Conservation (phyloP, 2,113 vertebrate species). For the Notechis scutatus region DNA sequence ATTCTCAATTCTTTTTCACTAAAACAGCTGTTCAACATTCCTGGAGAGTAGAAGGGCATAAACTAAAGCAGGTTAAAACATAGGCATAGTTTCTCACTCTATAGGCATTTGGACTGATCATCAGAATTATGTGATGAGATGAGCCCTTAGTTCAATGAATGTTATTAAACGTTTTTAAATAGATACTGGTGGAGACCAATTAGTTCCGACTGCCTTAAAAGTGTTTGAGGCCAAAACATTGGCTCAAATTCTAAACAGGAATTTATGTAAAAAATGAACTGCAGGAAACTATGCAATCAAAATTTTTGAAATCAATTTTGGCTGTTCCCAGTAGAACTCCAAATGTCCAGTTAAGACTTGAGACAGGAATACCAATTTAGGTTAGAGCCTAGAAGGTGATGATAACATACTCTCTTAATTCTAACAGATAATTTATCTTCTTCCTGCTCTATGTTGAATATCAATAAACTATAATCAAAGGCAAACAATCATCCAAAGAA, state of each 20-base stretch:
- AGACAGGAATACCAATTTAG: neutral
- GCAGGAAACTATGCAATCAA: neutral
- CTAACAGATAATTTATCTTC: neutral
- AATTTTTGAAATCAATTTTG: neutral
- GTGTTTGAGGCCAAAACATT: neutral
- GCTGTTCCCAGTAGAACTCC: neutral
- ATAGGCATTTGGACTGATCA: neutral
- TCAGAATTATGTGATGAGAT: neutral
- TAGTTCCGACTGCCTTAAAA: neutral
- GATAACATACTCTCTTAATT: neutral
- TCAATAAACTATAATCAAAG: neutral
- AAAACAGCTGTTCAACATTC: neutral
- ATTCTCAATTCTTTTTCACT: neutral
- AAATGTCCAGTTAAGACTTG: neutral
- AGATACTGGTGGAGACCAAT: neutral
- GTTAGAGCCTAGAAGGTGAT: neutral
- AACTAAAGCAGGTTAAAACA: neutral
- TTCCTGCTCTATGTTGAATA: neutral
- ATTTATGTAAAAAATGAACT: neutral
- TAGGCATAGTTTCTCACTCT: neutral
- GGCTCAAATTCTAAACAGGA: neutral
- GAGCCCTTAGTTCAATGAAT: neutral
- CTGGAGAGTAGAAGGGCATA: neutral
- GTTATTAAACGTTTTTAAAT: neutral
- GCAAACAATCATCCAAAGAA: neutral